Evolutionary conservation across 2,797 vertebrate genomes (phyloP).

Genomic region (Eremophila alpestris): DNA sequence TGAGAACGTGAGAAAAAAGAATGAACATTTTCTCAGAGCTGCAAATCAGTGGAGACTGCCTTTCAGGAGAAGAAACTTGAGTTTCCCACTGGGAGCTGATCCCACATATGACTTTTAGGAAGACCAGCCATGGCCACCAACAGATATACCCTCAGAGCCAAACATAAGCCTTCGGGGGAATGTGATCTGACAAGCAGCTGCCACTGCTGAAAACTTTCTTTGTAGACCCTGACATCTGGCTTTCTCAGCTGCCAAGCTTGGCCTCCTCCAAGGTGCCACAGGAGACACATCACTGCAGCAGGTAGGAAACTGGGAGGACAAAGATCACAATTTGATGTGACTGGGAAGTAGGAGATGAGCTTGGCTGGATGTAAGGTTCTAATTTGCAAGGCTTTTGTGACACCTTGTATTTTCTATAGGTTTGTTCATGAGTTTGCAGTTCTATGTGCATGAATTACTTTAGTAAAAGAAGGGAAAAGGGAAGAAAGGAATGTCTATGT

Average conservation of each 20-base stretch:
- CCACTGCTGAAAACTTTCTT: conserved; percentile 33
- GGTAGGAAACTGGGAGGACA: not conserved
- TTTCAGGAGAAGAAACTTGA: conserved; percentile 28
- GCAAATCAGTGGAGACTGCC: not conserved
- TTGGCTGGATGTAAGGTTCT: not conserved
- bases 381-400: not conserved
- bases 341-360: not conserved
- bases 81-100: conserved; percentile 7
- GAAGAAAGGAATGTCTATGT: not conserved
- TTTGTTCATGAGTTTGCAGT: not conserved
- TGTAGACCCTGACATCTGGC: conserved; percentile 37
- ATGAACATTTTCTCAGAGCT: not conserved
- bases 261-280: not conserved
- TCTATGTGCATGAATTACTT: not conserved
- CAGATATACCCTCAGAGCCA: not conserved
- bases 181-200: conserved; percentile 23
- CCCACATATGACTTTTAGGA: not conserved
- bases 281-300: not conserved
- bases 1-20: conserved; percentile 4
- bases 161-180: not conserved
- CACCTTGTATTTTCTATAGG: not conserved
- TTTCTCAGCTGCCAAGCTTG: conserved; percentile 26
- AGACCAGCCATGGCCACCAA: conserved; percentile 8
- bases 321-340: not conserved
- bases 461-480: not conserved